Conservation (phyloP, 2,888 invertebrate species). For the Ormyrus labotus region DNA sequence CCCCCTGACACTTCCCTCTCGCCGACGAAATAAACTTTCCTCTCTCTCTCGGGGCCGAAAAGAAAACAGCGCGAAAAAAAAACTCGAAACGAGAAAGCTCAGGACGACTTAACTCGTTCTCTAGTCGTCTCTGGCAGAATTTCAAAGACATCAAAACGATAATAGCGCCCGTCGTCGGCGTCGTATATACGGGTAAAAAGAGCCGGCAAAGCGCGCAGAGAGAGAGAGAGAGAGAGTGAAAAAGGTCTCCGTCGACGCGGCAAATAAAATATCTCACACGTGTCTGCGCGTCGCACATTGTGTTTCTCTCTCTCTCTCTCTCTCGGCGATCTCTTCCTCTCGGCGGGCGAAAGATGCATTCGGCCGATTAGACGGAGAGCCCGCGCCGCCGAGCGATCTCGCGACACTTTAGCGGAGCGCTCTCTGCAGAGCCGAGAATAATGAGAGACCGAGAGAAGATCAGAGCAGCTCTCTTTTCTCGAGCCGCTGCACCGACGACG, state of each 20-base stretch:
- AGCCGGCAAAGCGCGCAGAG: constrained; percentile 10
- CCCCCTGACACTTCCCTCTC: no score
- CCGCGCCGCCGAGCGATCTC: constrained; percentile 12
- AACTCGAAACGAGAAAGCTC: no score
- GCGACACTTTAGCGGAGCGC: constrained; percentile 35
- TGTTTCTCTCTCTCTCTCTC: constrained; percentile 17
- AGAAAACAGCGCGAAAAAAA: no score
- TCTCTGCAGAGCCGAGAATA: constrained; percentile 17
- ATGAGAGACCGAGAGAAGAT: constrained; percentile 13
- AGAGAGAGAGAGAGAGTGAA: constrained; percentile 24
- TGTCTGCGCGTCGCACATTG: constrained; percentile 22
- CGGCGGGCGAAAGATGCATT: constrained; percentile 31
- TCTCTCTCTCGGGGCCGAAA: no score
- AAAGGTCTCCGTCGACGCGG: neutral
- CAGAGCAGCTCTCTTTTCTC: no score
- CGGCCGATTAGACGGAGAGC: constrained; percentile 40
- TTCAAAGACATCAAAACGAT: constrained; percentile 44
- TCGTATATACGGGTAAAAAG: constrained; percentile 15
- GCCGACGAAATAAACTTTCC: no score
- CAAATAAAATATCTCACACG: constrained; percentile 46
- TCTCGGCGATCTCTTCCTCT: constrained; percentile 1
- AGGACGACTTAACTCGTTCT: no score
- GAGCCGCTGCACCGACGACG: no score
- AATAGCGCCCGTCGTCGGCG: constrained; percentile 3
- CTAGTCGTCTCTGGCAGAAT: constrained; percentile 13